Percentiles rank a stretch among this genome's conserved stretches.
Evolutionary conservation across 2,113 vertebrate genomes (phyloP).

Genomic region (Bujurquina vittata): DNA sequence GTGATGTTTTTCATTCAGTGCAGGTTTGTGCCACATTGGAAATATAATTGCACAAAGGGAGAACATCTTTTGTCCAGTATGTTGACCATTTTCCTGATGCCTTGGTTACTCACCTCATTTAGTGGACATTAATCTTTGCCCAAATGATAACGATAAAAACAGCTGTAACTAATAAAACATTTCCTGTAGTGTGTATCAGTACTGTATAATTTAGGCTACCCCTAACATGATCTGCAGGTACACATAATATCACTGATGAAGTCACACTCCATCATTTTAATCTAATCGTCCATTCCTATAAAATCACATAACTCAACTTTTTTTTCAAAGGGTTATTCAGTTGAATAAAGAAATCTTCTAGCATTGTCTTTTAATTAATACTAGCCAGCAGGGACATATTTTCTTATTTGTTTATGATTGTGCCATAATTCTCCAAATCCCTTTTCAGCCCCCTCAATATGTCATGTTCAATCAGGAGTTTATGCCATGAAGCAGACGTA

Average conservation of each 20-base stretch:
- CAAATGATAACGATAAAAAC: neutral
- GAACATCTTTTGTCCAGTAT: too few relatives aligned
- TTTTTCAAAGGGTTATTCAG: constrained; percentile 18
- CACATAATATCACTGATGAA: neutral
- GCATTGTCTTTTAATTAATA: constrained; percentile 57
- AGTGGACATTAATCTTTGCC: neutral
- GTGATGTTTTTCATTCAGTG: neutral
- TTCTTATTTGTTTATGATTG: constrained; percentile 56
- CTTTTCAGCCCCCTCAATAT: constrained; percentile 48
- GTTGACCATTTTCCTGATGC: neutral
- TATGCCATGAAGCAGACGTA: constrained; percentile 50
- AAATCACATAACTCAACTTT: neutral
- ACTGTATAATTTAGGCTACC: neutral
- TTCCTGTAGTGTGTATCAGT: neutral
- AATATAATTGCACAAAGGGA: too few relatives aligned
- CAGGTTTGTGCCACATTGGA: neutral
- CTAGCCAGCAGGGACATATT: constrained; percentile 60
- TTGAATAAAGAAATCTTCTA: constrained; percentile 22
- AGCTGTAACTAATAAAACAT: neutral
- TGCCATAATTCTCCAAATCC: constrained; percentile 58
- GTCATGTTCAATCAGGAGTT: constrained; percentile 72
- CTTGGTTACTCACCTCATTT: neutral
- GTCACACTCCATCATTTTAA: neutral
- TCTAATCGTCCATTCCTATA: neutral
- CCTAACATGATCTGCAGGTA: too few relatives aligned